Evolutionary conservation across 1,140 invertebrate species (phyloP), one percentile per base, ranked within the genome.

Genomic region (Nixonia krombeini): DNA sequence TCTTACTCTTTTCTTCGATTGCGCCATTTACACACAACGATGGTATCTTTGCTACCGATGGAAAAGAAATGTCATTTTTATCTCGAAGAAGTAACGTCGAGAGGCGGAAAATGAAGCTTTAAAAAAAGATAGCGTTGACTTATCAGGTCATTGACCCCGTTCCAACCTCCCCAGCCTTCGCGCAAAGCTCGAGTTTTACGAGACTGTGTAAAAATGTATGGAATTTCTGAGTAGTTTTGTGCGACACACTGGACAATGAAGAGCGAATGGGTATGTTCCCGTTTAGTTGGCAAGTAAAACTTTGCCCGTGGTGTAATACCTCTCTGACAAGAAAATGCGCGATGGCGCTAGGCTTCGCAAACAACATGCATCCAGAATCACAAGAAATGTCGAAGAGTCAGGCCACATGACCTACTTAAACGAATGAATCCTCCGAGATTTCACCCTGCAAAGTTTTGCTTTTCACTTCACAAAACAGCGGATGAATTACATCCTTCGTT

Each of bases 201-300:
- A 49, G 12, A 23, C 33, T 41, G 21, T 76, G 75, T 74, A 78
- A 76, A 78, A 69, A 80, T 81, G 79, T 78, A 81, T 81, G 67
- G 75, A 81, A 81, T 81, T 81, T 79, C 64, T 79, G 71, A 81
- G 73, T 50, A 63, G 61, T 72, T 76, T 72, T 72, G 55, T 64
- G 59, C 64, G 50, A 53, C 47, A 57, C 28, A 53, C 46, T 46
- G 62, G 62, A 58, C 49, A 44, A 49, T 40, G 16, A 35, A 47
- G 57, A 53, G 62, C 37, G 15, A 26, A 56, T 66, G 51, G 56
- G 45, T 50, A 51, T 44, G 49, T 56, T 59, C 49, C 45, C 56
- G 45, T 59, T 55, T 67, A 67, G 44, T 67, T 59, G 63, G 45
- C 55, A 55, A 51, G 23, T 44, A 56, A 38, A 67, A 55, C 25